Percentiles rank a stretch among this genome's conserved stretches.
phyloP scores from a whole-genome alignment of 1,140 invertebrate genomes.

The Drosophila simulans region DNA sequence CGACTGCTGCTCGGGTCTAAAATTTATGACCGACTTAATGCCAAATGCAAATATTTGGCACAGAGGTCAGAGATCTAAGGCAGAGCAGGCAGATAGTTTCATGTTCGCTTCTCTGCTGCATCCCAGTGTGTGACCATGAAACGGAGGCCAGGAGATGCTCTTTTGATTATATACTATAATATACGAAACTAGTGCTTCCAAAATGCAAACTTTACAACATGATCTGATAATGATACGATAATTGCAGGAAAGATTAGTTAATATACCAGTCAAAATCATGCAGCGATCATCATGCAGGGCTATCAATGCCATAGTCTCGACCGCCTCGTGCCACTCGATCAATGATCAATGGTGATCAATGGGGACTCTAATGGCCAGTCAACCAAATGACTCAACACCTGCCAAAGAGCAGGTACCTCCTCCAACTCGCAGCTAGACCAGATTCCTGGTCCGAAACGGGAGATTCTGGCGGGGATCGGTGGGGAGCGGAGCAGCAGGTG shows the following conservation, averaged over 20 bases:
- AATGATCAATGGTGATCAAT: slow-evolving; percentile 69
- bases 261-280: not conserved
- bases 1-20: slow-evolving; percentile 30
- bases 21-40: slow-evolving; percentile 58
- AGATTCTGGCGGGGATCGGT: slow-evolving; percentile 17
- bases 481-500: slow-evolving; percentile 3
- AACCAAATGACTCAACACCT: slow-evolving; percentile 77
- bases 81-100: slow-evolving; percentile 16
- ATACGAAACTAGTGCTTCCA: no score
- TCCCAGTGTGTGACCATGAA: slow-evolving; percentile 19
- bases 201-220: no score
- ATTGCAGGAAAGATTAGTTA: not conserved
- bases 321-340: slow-evolving; percentile 18
- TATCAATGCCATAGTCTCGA: not conserved
- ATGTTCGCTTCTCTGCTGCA: not conserved
- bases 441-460: slow-evolving; percentile 61
- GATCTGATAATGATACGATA: not conserved
- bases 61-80: slow-evolving; percentile 61
- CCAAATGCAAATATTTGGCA: slow-evolving; percentile 53
- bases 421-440: slow-evolving; percentile 7
- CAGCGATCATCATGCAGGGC: not conserved
- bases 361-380: slow-evolving; percentile 66
- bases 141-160: not conserved
- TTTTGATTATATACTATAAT: no score
- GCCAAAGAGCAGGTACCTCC: slow-evolving; percentile 50